Conservation (phyloP, 2,113 vertebrate species). For the Sylvia atricapilla region DNA sequence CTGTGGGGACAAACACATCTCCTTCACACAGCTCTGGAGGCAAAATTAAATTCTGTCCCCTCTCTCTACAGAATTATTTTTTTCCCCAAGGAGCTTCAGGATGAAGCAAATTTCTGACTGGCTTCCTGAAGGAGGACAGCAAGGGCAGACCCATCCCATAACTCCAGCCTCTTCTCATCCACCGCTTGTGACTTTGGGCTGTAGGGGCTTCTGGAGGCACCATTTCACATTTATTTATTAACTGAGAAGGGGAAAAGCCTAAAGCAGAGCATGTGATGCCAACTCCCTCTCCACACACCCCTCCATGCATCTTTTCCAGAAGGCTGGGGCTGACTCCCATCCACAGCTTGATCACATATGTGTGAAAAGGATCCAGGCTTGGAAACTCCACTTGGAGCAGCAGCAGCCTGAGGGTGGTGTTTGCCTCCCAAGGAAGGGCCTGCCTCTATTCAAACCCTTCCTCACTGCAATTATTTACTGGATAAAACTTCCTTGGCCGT, state of each 20-base stretch:
- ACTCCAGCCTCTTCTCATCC: background rate
- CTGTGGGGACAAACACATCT: fast-evolving
- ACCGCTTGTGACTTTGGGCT: background rate
- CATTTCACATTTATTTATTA: background rate
- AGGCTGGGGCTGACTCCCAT: background rate
- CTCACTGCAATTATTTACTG: background rate
- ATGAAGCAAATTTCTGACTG: background rate
- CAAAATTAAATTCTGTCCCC: background rate
- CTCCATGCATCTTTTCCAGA: background rate
- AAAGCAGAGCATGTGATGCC: background rate
- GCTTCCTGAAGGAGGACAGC: background rate
- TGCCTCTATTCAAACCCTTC: background rate
- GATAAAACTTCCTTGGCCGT: background rate
- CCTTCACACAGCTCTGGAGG: background rate
- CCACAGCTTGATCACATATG: slow-evolving; percentile 45
- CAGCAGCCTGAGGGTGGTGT: background rate
- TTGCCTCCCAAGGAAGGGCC: background rate
- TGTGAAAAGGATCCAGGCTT: background rate
- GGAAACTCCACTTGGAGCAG: background rate
- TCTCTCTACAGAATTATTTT: background rate
- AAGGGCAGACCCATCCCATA: background rate
- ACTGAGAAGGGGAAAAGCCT: background rate
- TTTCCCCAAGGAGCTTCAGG: background rate
- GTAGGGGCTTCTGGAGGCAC: background rate
- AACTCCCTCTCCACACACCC: background rate